Percentiles rank a stretch among this genome's conserved stretches.
These are phyloP conservation scores for Apistogramma diplotaenia DNA, from an alignment of 2,113 vertebrate species.

Conservation along the genomic window DNA sequence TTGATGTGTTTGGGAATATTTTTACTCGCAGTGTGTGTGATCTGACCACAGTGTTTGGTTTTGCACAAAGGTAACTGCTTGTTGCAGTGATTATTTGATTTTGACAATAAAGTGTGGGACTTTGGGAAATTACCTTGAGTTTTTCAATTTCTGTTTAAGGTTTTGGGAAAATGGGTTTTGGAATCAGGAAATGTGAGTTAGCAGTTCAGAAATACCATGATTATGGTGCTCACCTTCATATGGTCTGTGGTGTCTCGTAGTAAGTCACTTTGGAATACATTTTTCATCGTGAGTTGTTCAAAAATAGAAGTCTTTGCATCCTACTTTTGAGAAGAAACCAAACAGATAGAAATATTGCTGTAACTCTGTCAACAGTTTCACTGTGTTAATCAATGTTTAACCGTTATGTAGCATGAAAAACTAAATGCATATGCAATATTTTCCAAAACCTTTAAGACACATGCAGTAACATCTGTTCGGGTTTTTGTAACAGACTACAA, in stretches of 20 bases:
- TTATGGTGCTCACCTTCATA: background rate
- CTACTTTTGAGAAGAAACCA: background rate
- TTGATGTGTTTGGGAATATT: no score
- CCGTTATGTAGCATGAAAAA: background rate
- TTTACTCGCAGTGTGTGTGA: no score
- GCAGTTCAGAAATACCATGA: no score
- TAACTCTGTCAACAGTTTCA: background rate
- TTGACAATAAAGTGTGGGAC: no score
- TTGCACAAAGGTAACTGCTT: no score
- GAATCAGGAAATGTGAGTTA: no score
- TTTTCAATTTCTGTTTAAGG: no score
- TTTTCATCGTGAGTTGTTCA: background rate
- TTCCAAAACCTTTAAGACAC: background rate
- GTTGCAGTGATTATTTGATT: no score
- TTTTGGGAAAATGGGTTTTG: no score
- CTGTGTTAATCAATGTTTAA: background rate
- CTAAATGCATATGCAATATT: background rate
- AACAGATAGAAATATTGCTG: background rate
- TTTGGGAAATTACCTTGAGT: no score
- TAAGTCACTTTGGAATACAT: background rate
- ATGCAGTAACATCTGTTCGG: conserved; percentile 6
- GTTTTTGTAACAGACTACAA: background rate
- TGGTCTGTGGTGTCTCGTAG: background rate
- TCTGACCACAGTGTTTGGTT: no score
- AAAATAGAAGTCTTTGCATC: background rate